A percentile compares a stretch with the other conserved stretches of the same genome.
These are phyloP conservation scores for Pionites leucogaster DNA, from an alignment of 2,113 vertebrate species.

Conservation along the genomic window DNA sequence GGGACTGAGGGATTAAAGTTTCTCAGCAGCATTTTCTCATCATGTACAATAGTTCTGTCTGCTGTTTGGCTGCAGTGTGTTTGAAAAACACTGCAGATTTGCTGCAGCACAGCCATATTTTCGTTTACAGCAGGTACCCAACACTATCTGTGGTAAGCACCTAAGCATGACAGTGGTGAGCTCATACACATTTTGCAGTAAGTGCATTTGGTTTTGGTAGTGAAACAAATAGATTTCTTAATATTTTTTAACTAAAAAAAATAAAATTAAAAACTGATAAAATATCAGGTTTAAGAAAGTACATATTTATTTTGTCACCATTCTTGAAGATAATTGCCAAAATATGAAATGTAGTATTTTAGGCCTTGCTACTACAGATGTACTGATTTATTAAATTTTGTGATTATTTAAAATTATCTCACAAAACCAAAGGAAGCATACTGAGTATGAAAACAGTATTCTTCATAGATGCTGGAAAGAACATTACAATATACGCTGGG, in stretches of 20 bases:
- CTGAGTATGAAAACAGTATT: neutral
- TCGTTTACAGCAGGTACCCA: neutral
- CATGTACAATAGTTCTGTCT: neutral
- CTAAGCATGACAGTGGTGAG: rapidly evolving
- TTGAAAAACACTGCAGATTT: neutral
- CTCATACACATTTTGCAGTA: rapidly evolving
- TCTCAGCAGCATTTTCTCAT: neutral
- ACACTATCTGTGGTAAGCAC: rapidly evolving
- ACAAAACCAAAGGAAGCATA: neutral
- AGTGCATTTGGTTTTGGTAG: neutral
- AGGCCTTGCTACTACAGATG: neutral
- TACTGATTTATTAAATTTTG: neutral
- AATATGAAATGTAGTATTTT: neutral
- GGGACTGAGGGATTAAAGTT: neutral
- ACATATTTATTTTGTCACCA: neutral
- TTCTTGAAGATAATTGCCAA: neutral
- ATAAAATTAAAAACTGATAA: neutral
- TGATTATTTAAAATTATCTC: neutral
- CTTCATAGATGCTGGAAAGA: neutral
- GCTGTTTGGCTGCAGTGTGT: neutral
- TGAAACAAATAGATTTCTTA: neutral
- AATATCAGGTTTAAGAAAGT: neutral
- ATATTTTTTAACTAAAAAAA: neutral
- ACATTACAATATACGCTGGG: neutral
- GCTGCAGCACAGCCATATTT: rapidly evolving